Base-by-base conservation (phyloP, 2,113 vertebrate species). In the Nanger granti region DNA sequence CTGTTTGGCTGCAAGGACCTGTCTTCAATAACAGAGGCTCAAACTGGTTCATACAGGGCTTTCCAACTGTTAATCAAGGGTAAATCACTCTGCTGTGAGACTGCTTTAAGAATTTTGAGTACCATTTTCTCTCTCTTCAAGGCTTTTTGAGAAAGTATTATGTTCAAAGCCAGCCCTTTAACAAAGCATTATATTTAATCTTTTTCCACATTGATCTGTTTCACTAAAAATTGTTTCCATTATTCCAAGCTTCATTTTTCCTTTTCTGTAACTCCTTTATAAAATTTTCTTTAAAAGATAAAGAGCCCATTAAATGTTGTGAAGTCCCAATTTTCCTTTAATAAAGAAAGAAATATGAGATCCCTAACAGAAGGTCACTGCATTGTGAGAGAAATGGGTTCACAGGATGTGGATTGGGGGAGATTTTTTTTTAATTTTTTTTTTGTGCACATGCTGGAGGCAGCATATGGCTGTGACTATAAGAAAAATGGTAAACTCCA, bases 121-220 rank as follows among this genome's bases (percentile, higher is more conserved):
- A 80, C 29, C 24, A 47, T 95, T 94, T 94, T 85, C 69, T 93
- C 95, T 91, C 69, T 91, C 85, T 96, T 91, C 66, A 85, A 97
- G 47, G 55, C 34, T 96, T 52, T 93, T 93, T 54, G 84, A 85
- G 26, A 34, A 76, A 80, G 26, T 91, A 83, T 91, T 94, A 29
- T 60, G 60, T 89, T 97, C 79, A 64, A 41, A 96, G 62, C 26
- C 20, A 95, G 62, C 2, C 80, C 96, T 95, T 92, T 60, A 79
- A 80, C 59, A 93, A 87, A 41, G 26, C 79, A 84, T 80, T 94
- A 41, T 66, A 82, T 91, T 97, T 96, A 83, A 96, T 87, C 79
- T 89, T 86, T 96, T 96, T 96, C 44, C 34, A n/a, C 89, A 95
- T 98, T 94, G 86, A 96, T 94, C 82, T 93, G 96, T 98, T 92